Percentiles rank a stretch among this genome's conserved stretches.
Evolutionary conservation across 2,888 invertebrate species (phyloP).

Genomic region (Euclidia mi): DNA sequence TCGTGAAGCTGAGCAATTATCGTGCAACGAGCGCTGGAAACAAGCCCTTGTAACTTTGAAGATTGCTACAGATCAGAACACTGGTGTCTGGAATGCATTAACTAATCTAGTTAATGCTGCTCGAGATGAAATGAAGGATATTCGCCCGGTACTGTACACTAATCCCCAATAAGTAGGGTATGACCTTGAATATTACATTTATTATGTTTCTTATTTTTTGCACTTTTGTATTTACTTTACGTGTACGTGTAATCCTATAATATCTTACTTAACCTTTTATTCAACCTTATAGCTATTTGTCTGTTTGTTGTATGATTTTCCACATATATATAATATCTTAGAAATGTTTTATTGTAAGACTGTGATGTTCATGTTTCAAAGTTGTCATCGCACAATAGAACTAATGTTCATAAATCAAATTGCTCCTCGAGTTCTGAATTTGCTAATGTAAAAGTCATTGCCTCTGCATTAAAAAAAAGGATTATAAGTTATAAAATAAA

Average conservation of each 20-base stretch:
- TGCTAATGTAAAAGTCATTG: slow-evolving; percentile 7
- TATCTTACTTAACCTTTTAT: too few relatives aligned
- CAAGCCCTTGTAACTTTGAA: slow-evolving; percentile 13
- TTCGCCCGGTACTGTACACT: slow-evolving; percentile 6
- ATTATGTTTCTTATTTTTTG: too few relatives aligned
- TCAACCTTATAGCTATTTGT: too few relatives aligned
- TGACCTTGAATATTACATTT: too few relatives aligned
- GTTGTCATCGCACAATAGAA: not conserved
- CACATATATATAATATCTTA: too few relatives aligned
- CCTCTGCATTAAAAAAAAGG: slow-evolving; percentile 13
- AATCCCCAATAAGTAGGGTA: too few relatives aligned
- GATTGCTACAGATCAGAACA: slow-evolving; percentile 10
- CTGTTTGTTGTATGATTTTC: too few relatives aligned
- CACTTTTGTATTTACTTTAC: not conserved
- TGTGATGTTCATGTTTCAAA: not conserved
- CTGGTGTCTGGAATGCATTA: slow-evolving; percentile 10
- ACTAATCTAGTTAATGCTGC: slow-evolving; percentile 13
- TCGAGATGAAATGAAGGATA: slow-evolving; percentile 11
- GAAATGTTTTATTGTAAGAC: slow-evolving; percentile 1
- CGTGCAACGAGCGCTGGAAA: slow-evolving; percentile 11
- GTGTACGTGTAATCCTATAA: not conserved
- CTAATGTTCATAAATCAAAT: not conserved
- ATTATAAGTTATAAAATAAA: slow-evolving; percentile 17
- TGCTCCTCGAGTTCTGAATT: slow-evolving; percentile 7
- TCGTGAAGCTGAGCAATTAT: slow-evolving; percentile 10